Percentiles rank a stretch among this genome's conserved stretches.
These are phyloP conservation scores for Istiophorus platypterus DNA, from an alignment of 2,113 vertebrate genomes.

Conservation along the genomic window DNA sequence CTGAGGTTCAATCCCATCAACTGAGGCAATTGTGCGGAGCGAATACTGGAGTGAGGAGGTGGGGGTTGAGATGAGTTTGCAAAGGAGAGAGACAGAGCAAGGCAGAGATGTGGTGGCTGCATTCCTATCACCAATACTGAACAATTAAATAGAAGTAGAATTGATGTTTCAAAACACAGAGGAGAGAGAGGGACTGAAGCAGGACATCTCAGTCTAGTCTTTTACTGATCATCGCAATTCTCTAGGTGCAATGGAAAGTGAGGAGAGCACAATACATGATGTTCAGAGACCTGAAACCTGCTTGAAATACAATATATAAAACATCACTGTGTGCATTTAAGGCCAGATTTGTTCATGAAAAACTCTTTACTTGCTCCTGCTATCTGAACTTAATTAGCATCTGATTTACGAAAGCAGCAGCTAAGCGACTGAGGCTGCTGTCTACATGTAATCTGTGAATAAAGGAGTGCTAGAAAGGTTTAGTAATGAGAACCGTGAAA, in stretches of 20 bases:
- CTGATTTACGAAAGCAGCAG: constrained; percentile 25
- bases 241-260: not conserved
- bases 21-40: constrained; percentile 79
- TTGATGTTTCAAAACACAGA: constrained; percentile 22
- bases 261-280: not conserved
- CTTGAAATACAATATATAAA: constrained; percentile 18
- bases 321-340: constrained; percentile 15
- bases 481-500: not conserved
- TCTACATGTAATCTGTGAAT: not conserved
- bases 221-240: not conserved
- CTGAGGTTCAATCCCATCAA: constrained; percentile 81
- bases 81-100: constrained; percentile 28
- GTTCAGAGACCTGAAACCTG: not conserved
- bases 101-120: constrained; percentile 48
- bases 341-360: constrained; percentile 21
- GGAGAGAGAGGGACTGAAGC: not conserved
- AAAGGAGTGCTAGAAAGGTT: constrained; percentile 3
- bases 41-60: constrained; percentile 63
- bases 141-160: constrained; percentile 45
- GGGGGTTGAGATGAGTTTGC: constrained; percentile 58
- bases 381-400: constrained; percentile 49
- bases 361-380: constrained; percentile 8
- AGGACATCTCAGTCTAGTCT: not conserved
- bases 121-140: constrained; percentile 33
- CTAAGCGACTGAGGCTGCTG: too few relatives aligned